Evolutionary conservation across 2,888 invertebrate species (phyloP), one percentile per base, ranked within the genome.

Genomic region (Andrena chrysosceles): DNA sequence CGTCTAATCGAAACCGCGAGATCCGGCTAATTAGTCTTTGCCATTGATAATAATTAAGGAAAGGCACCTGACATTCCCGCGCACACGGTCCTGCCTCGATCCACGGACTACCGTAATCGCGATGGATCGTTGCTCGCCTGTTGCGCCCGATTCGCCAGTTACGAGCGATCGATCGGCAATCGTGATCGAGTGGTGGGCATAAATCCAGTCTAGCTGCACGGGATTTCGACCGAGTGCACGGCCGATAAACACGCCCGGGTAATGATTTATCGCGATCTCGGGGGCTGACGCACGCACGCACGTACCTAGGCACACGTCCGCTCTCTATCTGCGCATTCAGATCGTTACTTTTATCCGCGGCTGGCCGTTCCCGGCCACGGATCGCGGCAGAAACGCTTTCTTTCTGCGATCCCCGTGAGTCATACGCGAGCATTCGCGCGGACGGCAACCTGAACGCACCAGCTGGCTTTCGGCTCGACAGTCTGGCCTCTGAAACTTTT

Each of bases 181-280:
- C 79, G 74, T 33, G 73, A 87, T 79, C 85, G 26, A 42, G 66
- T 31, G 52, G 71, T 60, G 63, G 29, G 76, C 73, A 80, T 85
- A 87, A 87, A 87, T 87, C 72, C 80, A 78, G 42, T 1, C 67
- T 78, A 23, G 75, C 85, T 52, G 83, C 76, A 5, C 80, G 64
- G 66, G 76, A 85, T 87, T 77, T 87, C 42, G 42, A 13, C 83
- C 80, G 83, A 80, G 80, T 73, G 88, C 88, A 85, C 88, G 83
- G 78, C 77, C 86, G 88, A 87, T 87, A 85, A 87, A 83, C 83
- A 79, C 87, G 86, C 83, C 88, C 66, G 86, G 64, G 71, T 87
- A 87, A 87, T 87, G 83, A 87, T 87, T 87, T 87, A 87, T 83
- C 81, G 77, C 67, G 80, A 71, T 81, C 78, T 70, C 63, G 35